A percentile compares a stretch with the other conserved stretches of the same genome.
These are phyloP conservation scores for Drosophila pseudoananassae DNA, from an alignment of 1,140 invertebrate species.

Conservation along the genomic window DNA sequence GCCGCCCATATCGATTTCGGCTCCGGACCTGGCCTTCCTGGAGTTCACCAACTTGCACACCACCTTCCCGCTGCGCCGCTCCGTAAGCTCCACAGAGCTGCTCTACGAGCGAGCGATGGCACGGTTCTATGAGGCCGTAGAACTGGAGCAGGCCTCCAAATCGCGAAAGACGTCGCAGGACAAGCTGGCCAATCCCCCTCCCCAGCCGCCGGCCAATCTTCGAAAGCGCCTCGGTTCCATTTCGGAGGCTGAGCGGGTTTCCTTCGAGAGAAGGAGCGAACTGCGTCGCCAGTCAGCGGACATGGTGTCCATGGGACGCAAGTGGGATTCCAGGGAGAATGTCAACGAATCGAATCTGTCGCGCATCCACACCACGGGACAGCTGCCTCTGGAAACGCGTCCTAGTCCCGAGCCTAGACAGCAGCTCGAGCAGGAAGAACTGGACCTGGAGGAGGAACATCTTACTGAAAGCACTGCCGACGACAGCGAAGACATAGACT, in stretches of 20 bases:
- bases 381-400: conserved; percentile 20
- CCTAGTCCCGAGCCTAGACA: neutral
- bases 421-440: conserved; percentile 19
- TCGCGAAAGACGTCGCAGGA: conserved; percentile 66
- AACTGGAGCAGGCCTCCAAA: conserved; percentile 88
- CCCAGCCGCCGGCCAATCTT: conserved; percentile 45
- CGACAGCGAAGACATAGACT: conserved; percentile 58
- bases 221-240: conserved; percentile 80
- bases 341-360: conserved; percentile 44
- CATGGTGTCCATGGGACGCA: conserved; percentile 54
- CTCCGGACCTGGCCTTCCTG: conserved; percentile 88
- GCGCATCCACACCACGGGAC: conserved; percentile 31
- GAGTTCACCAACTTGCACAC: conserved; percentile 84
- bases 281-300: conserved; percentile 75
- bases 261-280: conserved; percentile 74
- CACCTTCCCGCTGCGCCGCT: conserved; percentile 86
- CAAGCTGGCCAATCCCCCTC: conserved; percentile 22
- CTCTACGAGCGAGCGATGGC: conserved; percentile 92
- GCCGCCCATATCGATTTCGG: conserved; percentile 91
- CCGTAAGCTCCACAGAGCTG: conserved; percentile 92
- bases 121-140: conserved; percentile 90
- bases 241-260: conserved; percentile 76
- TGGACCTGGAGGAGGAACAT: conserved; percentile 52
- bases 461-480: conserved; percentile 69
- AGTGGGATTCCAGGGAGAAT: conserved; percentile 79